A percentile compares a stretch with the other conserved stretches of the same genome.
These are phyloP conservation scores for Trissolcus brochymenae DNA, from an alignment of 2,888 invertebrate genomes.

Conservation along the genomic window DNA sequence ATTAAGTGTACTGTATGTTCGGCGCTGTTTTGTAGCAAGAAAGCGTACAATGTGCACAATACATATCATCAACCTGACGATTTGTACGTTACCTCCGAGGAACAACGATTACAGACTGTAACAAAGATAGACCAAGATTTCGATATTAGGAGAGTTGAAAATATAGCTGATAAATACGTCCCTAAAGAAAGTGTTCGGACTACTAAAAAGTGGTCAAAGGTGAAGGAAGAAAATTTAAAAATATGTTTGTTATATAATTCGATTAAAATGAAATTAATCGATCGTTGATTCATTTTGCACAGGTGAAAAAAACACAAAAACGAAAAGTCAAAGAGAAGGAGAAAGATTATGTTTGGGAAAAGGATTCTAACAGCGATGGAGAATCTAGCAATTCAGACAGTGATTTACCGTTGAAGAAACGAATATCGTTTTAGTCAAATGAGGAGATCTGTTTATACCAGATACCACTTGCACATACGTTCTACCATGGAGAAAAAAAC, in stretches of 20 bases:
- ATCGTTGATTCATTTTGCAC: slow-evolving; percentile 16
- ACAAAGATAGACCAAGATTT: slow-evolving; percentile 78
- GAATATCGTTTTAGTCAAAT: slow-evolving; percentile 22
- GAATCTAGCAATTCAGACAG: slow-evolving; percentile 70
- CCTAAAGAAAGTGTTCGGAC: slow-evolving; percentile 63
- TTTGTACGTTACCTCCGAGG: slow-evolving; percentile 80
- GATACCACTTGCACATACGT: no score
- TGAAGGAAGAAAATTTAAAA: slow-evolving; percentile 22
- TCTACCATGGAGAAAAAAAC: no score
- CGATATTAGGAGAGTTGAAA: slow-evolving; percentile 77
- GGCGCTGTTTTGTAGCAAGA: slow-evolving; percentile 81
- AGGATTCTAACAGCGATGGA: slow-evolving; percentile 54
- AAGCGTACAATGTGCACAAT: slow-evolving; percentile 82
- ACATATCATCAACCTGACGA: slow-evolving; percentile 81
- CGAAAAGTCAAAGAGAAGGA: slow-evolving; percentile 36
- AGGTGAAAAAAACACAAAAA: slow-evolving; percentile 58
- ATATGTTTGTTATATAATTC: no score
- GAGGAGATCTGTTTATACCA: no score
- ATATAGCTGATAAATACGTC: slow-evolving; percentile 66
- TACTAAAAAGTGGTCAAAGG: slow-evolving; percentile 62
- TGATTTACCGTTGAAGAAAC: slow-evolving; percentile 58
- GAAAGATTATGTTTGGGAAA: slow-evolving; percentile 58
- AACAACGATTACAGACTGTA: slow-evolving; percentile 77
- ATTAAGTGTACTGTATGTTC: slow-evolving; percentile 82
- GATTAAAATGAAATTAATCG: background rate